A percentile compares a stretch with the other conserved stretches of the same genome.
These are phyloP conservation scores for Pantelozetes paolii DNA, from an alignment of 2,888 invertebrate species.

Conservation along the genomic window DNA sequence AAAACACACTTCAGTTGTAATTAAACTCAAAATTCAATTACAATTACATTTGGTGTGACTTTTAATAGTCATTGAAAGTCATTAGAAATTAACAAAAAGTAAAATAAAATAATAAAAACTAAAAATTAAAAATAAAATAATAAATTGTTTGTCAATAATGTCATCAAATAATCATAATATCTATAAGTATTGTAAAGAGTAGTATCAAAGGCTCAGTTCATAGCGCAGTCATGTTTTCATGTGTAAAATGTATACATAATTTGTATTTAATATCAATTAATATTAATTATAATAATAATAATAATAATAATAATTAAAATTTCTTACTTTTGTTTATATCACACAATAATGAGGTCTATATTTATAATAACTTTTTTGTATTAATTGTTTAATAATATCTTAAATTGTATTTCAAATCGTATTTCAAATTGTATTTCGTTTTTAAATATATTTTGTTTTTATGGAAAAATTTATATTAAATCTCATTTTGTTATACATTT, in stretches of 20 bases:
- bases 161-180: background rate
- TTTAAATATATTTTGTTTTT: background rate
- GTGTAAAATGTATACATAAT: slow-evolving; percentile 34
- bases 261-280: background rate
- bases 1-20: background rate
- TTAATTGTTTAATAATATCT: too few species aligned
- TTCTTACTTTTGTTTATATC: slow-evolving; percentile 19
- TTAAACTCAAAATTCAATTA: background rate
- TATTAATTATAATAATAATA: background rate
- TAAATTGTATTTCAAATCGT: too few species aligned
- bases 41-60: too few species aligned
- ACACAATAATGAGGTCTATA: slow-evolving; percentile 36
- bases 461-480: slow-evolving; percentile 23
- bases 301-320: slow-evolving; percentile 5
- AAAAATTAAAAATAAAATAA: slow-evolving; percentile 19
- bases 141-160: background rate
- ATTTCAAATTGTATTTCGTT: background rate
- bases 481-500: slow-evolving; percentile 26
- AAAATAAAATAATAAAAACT: background rate
- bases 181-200: slow-evolving; percentile 15
- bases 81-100: too few species aligned
- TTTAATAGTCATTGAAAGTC: too few species aligned
- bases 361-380: too few species aligned
- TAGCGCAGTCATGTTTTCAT: background rate
- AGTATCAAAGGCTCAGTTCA: slow-evolving; percentile 16